Conservation (phyloP, 2,797 vertebrate species). For the Fratercula arctica region DNA sequence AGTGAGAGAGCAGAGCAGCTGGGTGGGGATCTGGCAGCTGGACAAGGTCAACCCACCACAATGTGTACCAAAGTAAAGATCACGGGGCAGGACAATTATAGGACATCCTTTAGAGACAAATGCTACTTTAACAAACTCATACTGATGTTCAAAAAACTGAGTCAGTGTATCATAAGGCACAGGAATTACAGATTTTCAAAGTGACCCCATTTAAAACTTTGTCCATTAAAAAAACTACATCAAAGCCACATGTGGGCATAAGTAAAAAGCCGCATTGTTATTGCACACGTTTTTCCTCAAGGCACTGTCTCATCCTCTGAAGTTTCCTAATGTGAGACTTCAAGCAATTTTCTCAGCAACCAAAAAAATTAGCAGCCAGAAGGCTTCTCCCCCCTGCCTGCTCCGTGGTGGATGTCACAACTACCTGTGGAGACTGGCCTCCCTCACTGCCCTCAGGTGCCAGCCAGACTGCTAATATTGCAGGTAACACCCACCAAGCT, state of each 20-base stretch:
- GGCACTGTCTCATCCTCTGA: not conserved
- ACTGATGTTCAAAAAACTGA: not conserved
- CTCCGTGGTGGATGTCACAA: not conserved
- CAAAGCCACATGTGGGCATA: conserved; percentile 15
- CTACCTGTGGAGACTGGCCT: not conserved
- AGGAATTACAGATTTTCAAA: not conserved
- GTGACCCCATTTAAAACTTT: not conserved
- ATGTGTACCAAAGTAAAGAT: not conserved
- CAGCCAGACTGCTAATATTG: not conserved
- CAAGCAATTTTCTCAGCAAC: conserved; percentile 31
- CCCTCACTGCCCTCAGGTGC: not conserved
- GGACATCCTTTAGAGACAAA: not conserved
- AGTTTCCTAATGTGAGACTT: not conserved
- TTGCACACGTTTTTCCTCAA: conserved; percentile 28
- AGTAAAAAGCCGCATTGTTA: not conserved
- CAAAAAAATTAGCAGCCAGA: conserved; percentile 3
- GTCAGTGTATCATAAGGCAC: not conserved
- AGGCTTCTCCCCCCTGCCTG: not conserved
- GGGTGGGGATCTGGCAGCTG: no score
- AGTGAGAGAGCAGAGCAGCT: no score
- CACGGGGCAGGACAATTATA: not conserved
- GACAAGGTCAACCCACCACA: not conserved
- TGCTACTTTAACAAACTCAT: not conserved
- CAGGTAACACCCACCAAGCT: not conserved
- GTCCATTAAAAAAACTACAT: not conserved